phyloP scores from a whole-genome alignment of 2,797 vertebrate species.

The Periparus ater region DNA sequence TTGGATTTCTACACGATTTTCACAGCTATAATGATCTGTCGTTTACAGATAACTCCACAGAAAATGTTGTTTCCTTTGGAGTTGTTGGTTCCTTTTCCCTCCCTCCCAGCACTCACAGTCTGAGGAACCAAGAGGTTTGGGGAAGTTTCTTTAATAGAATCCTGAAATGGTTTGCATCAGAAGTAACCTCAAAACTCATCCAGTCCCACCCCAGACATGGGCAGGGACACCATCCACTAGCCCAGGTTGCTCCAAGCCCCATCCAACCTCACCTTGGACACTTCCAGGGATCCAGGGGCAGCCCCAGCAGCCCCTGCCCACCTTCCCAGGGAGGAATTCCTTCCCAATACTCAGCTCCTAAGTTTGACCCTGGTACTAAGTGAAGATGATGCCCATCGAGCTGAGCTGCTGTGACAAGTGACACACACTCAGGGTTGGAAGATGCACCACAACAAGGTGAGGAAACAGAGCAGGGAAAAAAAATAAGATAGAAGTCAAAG shows the following conservation, averaged over 20 bases:
- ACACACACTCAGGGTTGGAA: rapidly evolving
- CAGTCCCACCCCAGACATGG: rapidly evolving
- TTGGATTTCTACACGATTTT: neutral
- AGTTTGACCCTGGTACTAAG: neutral
- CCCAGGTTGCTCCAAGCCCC: rapidly evolving
- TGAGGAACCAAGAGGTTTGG: neutral
- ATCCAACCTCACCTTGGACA: rapidly evolving
- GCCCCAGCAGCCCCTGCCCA: neutral
- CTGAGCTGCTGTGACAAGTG: neutral
- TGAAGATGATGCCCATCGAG: neutral
- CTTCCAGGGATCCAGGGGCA: neutral
- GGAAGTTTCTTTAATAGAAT: neutral
- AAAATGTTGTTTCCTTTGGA: neutral
- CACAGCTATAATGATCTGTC: neutral
- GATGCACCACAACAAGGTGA: neutral
- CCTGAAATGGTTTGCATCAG: neutral
- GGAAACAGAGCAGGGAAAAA: neutral
- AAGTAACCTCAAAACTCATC: neutral
- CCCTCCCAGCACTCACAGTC: neutral
- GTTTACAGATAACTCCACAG: neutral
- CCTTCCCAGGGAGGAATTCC: rapidly evolving
- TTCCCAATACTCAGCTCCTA: neutral
- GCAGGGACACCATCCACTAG: rapidly evolving
- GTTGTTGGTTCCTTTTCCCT: neutral
- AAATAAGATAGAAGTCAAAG: neutral